phyloP scores from a whole-genome alignment of 1,140 invertebrate genomes.

The Drosophila malerkotliana region DNA sequence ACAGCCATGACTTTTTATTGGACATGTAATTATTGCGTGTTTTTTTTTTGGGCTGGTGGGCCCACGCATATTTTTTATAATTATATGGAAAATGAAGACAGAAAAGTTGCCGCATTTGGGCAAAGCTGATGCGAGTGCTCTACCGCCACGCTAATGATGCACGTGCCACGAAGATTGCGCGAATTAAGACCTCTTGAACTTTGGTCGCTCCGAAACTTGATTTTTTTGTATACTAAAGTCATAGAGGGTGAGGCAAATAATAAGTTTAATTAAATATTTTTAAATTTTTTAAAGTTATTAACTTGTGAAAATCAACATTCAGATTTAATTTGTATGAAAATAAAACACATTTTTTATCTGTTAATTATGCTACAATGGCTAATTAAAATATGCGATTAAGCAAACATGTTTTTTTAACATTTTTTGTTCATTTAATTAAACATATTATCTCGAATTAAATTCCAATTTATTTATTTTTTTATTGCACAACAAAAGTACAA shows the following conservation, averaged over 20 bases:
- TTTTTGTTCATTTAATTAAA: neutral
- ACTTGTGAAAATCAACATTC: too few relatives aligned
- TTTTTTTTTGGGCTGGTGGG: conserved; percentile 36
- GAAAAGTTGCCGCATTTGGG: conserved; percentile 43
- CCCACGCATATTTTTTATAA: conserved; percentile 77
- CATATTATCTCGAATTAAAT: conserved; percentile 27
- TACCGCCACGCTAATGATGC: conserved; percentile 43
- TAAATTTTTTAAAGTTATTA: neutral
- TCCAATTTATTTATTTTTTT: conserved; percentile 5
- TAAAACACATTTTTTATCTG: too few relatives aligned
- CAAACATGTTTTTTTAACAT: conserved; percentile 1
- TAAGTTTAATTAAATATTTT: too few relatives aligned
- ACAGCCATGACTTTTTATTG: conserved; percentile 71
- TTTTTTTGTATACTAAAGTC: neutral
- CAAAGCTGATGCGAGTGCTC: conserved; percentile 48
- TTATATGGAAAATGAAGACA: conserved; percentile 53
- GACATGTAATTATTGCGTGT: conserved; percentile 72
- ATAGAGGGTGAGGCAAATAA: neutral
- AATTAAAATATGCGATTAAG: neutral
- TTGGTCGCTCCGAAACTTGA: conserved; percentile 3
- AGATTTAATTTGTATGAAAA: too few relatives aligned
- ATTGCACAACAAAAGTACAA: neutral
- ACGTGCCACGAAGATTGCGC: conserved; percentile 25
- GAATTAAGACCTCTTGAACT: conserved; percentile 33
- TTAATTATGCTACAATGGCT: neutral